These are phyloP conservation scores for Cryptops parisi DNA, from an alignment of 2,888 invertebrate species.

Conservation along the genomic window DNA sequence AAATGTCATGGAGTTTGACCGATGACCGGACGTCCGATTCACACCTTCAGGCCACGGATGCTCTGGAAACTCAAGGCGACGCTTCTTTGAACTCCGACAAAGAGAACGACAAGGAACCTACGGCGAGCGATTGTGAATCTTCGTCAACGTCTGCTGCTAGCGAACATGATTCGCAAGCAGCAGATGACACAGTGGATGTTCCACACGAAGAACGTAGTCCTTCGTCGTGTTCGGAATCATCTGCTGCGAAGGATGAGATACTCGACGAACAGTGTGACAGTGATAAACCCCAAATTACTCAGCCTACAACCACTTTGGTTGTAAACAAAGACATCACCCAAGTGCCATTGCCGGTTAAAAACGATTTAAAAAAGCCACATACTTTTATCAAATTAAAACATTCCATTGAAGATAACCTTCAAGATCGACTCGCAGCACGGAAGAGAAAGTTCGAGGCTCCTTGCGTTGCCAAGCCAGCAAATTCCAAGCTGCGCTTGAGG, in stretches of 20 bases:
- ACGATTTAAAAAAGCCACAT: neutral
- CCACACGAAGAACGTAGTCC: neutral
- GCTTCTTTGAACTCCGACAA: constrained; percentile 2
- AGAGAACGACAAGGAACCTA: neutral
- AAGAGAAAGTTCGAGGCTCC: constrained; percentile 1
- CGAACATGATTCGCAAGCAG: neutral
- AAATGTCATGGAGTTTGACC: neutral
- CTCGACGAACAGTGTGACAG: neutral
- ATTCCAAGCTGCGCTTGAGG: neutral
- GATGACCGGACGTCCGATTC: neutral
- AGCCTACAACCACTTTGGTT: neutral
- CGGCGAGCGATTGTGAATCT: neutral
- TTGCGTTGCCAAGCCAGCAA: neutral
- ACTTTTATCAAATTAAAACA: too few relatives aligned
- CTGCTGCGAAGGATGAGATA: too few relatives aligned
- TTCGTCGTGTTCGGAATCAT: neutral
- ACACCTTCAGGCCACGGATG: neutral
- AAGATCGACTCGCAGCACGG: neutral
- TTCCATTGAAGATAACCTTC: neutral
- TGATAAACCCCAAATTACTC: neutral
- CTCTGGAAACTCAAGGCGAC: neutral
- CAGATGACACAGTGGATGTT: too few relatives aligned
- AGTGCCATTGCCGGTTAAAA: neutral
- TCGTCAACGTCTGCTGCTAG: too few relatives aligned
- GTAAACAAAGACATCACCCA: neutral